Base-by-base conservation (phyloP, 2,797 vertebrate species). In the Semotilus atromaculatus region DNA sequence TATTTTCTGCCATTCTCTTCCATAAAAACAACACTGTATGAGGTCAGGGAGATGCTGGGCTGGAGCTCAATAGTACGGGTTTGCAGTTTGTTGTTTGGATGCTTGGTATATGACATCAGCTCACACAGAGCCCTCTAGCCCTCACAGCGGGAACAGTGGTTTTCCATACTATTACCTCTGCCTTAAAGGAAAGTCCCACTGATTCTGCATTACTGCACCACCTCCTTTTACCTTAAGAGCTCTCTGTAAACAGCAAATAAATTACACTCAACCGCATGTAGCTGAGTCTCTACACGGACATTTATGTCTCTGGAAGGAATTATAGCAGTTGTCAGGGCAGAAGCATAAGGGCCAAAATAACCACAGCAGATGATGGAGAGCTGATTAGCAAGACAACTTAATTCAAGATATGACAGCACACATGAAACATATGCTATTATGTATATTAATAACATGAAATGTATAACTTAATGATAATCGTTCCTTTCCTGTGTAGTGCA, bases 31-130 rank as follows among this genome's bases (percentile, higher is more conserved):
- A 82, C 62, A 79, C 66, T 86, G 83, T 77, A 88, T 84, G 71
- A 90, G 89, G 88, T 88, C 88, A 89, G 79, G 51, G 74, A 72
- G 84, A 89, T 88, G 83, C 83, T 84, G 71, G 76, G 86, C 71
- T 85, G 48, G 53, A 82, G 85, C 48, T 80, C 76, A 80, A 87
- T 87, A 87, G 85, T 87, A 88, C 40, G 80, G 81, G 87, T 89
- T 88, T n/a, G 83, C 80, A 90, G 86, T 89, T 88, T 89, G 84
- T 90, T 87, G 87, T 90, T 88, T 89, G 88, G 84, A 91, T 88
- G 86, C 84, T 86, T 89, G 83, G 58, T 86, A 81, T 51, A 87
- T 91, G 88, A 91, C 88, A 89, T 90, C 87, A 89, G 72, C 80
- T 83, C 74, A 81, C 73, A 83, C 86, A 88, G 72, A 86, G 80